Conservation (phyloP, 2,113 vertebrate species). For the Myrmophylax atrothorax region DNA sequence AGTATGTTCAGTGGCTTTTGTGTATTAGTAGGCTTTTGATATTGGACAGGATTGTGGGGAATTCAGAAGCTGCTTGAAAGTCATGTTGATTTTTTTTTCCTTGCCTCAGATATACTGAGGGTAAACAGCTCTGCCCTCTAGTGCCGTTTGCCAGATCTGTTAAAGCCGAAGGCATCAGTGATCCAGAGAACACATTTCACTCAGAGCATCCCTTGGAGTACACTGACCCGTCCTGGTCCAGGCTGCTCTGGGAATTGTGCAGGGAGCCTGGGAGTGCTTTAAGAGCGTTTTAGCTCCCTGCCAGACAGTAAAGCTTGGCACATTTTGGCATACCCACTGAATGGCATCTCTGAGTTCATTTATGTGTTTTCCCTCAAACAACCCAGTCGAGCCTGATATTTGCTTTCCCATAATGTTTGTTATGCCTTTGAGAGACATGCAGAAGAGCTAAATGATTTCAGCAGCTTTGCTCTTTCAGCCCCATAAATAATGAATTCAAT, state of each 20-base stretch:
- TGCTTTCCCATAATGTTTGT: conserved; percentile 24
- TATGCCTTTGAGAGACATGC: conserved; percentile 25
- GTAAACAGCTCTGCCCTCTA: conserved; percentile 57
- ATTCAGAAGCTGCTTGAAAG: not conserved
- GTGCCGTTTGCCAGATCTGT: not conserved
- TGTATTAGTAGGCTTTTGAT: not conserved
- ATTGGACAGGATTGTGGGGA: not conserved
- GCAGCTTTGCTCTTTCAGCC: conserved; percentile 34
- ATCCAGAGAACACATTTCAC: not conserved
- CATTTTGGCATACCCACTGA: not conserved
- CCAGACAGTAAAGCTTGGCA: not conserved
- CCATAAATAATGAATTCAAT: conserved; percentile 49
- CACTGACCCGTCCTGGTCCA: not conserved
- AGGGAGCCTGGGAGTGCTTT: not conserved
- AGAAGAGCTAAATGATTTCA: conserved; percentile 31
- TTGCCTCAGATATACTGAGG: not conserved
- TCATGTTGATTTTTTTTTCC: fast-evolving
- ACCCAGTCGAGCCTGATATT: not conserved
- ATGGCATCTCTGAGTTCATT: not conserved
- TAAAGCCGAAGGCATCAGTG: fast-evolving
- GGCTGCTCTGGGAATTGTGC: not conserved
- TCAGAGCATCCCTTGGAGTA: not conserved
- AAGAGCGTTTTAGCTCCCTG: not conserved
- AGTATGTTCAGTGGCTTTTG: not conserved
- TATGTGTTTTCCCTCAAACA: not conserved